Evolutionary conservation across 1,140 invertebrate species (phyloP), one percentile per base, ranked within the genome.

Genomic region (Caenorhabditis tropicalis): DNA sequence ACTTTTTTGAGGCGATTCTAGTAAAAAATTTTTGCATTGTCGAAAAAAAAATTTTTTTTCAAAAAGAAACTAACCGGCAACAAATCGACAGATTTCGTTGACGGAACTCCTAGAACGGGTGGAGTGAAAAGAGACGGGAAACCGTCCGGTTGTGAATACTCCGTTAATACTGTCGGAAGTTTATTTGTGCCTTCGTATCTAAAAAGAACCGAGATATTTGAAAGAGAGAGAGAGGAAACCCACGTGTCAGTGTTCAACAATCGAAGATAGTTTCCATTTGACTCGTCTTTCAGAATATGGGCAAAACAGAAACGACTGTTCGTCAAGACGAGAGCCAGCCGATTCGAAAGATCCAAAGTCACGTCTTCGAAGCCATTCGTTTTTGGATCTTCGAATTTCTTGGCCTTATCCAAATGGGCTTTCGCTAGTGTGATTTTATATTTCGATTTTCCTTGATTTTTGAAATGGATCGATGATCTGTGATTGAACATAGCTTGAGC

Each of bases 251-350:
- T 21, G 10, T 16, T 4, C 7, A 74, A 74, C 4, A 74, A n/a
- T 3, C 4, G 7, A 21, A 7, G 7, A 29, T 46, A 74, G 1
- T 15, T 4, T 10, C 19, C 10, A 9, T 74, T 46, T n/a, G 1
- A 15, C 15, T 29, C n/a, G 24, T 43, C 36, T 24, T n/a, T n/a
- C 0, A 29, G 43, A n/a, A 74, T 43, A 46, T 74, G 65, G 2
- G 65, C 65, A 24, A 74, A 46, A 24, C 65, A 74, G 36, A 21
- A 74, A 24, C 65, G 36, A 43, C 36, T 43, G 24, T 74, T 74
- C 10, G 65, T 74, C n/a, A 74, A 6, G 21, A 74, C 36, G 1
- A 74, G 12, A 12, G 65, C 65, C 6, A 74, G 0, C 21, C 29
- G 29, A 15, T 27, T 27, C 49, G 7, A n/a, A 21, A 27, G 12